Percentiles rank a stretch among this genome's conserved stretches.
These are phyloP conservation scores for Lichenostomus cassidix DNA, from an alignment of 2,113 vertebrate genomes.

Conservation along the genomic window DNA sequence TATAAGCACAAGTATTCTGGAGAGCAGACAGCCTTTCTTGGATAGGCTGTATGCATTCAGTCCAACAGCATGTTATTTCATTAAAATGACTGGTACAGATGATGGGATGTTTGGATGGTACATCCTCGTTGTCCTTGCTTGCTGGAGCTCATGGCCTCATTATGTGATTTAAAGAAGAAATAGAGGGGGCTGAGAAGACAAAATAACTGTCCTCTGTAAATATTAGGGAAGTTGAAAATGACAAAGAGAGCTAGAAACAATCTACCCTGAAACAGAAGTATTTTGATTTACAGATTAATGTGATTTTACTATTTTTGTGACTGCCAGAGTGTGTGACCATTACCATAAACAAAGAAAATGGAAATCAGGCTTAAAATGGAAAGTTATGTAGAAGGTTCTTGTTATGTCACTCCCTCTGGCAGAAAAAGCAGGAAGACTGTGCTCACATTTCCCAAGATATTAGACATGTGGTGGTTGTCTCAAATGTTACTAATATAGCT, in stretches of 20 bases:
- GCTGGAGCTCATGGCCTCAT: background rate
- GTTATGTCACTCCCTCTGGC: slow-evolving; percentile 10
- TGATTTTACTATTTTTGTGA: slow-evolving; percentile 5
- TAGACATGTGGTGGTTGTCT: slow-evolving; percentile 16
- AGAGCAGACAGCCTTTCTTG: background rate
- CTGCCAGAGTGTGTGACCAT: background rate
- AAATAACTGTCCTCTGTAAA: background rate
- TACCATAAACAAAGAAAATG: slow-evolving; percentile 24
- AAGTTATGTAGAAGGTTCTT: slow-evolving; percentile 35
- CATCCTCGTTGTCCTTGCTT: background rate
- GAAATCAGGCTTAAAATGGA: slow-evolving; percentile 41
- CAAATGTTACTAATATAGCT: background rate
- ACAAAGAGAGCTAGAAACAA: background rate
- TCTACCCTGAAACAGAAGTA: background rate
- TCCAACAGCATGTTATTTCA: background rate
- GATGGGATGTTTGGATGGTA: background rate
- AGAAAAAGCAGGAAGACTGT: slow-evolving; percentile 23
- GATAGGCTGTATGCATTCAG: background rate
- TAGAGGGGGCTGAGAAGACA: background rate
- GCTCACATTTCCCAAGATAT: slow-evolving; percentile 36
- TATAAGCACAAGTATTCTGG: background rate
- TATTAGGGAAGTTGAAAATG: background rate
- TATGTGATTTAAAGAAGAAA: background rate
- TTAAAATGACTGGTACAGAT: background rate
- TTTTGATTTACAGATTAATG: background rate